These are phyloP conservation scores for Hydrozoanthus tunicans DNA, from an alignment of 64 coral and sea anemone species.

Conservation along the genomic window DNA sequence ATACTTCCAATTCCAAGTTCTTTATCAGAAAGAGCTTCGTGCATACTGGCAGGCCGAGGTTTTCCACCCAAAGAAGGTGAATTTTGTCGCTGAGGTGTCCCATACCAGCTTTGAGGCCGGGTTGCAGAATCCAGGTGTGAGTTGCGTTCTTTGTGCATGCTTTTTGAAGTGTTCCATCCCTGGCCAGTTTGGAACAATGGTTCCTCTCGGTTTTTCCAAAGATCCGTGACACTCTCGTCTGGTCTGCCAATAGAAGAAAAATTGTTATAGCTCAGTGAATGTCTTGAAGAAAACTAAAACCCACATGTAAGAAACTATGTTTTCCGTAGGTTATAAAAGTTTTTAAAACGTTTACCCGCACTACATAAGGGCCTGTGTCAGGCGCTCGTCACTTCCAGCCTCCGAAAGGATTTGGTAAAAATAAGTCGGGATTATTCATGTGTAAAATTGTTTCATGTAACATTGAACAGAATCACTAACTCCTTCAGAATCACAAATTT, in stretches of 20 bases:
- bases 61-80: slow-evolving; percentile 8
- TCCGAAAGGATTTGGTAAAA: too few relatives aligned
- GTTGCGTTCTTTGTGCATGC: not conserved
- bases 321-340: too few relatives aligned
- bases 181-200: slow-evolving; percentile 15
- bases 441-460: too few relatives aligned
- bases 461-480: too few relatives aligned
- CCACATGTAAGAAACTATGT: too few relatives aligned
- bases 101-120: slow-evolving; percentile 80
- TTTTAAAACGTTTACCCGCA: too few relatives aligned
- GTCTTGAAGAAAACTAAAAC: not conserved
- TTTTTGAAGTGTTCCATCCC: not conserved
- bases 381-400: too few relatives aligned
- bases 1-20: not conserved
- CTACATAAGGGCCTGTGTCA: too few relatives aligned
- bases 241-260: not conserved
- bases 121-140: not conserved
- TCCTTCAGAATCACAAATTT: too few relatives aligned
- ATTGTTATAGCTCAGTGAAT: not conserved
- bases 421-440: too few relatives aligned
- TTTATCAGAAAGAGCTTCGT: slow-evolving; percentile 58
- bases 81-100: slow-evolving; percentile 23
- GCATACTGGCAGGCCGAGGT: slow-evolving; percentile 71
- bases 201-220: slow-evolving; percentile 4
- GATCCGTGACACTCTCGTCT: slow-evolving; percentile 1